Conservation (phyloP, 1,140 invertebrate species). For the Heliconius hermathena region DNA sequence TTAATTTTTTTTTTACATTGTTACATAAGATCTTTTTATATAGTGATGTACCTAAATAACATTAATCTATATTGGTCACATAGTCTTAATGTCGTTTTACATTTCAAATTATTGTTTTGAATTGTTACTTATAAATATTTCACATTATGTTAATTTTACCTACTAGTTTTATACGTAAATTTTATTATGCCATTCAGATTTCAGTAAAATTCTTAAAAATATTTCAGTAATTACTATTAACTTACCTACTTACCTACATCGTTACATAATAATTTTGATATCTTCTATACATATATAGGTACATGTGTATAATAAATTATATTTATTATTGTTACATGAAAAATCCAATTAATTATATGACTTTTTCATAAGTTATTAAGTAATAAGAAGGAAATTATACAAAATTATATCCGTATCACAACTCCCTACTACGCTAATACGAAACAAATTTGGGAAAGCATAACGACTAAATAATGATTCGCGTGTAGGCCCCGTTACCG, state of each 20-base stretch:
- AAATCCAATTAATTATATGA: neutral
- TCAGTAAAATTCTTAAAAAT: neutral
- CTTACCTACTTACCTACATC: no score
- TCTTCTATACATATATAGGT: no score
- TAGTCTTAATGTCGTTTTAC: neutral
- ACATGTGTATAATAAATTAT: neutral
- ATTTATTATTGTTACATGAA: neutral
- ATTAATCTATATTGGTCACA: constrained; percentile 27
- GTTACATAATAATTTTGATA: no score
- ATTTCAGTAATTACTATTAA: neutral
- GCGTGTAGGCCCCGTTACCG: constrained; percentile 70
- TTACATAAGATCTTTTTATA: no score
- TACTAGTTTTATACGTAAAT: neutral
- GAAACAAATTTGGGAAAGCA: constrained; percentile 4
- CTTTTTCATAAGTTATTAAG: neutral
- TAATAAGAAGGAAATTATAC: constrained; percentile 4
- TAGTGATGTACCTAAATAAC: no score
- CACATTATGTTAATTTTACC: neutral
- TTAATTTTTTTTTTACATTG: neutral
- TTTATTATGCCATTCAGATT: neutral
- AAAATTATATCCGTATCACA: constrained; percentile 9
- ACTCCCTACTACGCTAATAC: neutral
- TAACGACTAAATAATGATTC: constrained; percentile 80
- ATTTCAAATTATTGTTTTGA: no score
- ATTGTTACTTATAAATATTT: neutral